These are phyloP conservation scores for Tragopan temminckii DNA, from an alignment of 2,797 vertebrate species.

Conservation along the genomic window DNA sequence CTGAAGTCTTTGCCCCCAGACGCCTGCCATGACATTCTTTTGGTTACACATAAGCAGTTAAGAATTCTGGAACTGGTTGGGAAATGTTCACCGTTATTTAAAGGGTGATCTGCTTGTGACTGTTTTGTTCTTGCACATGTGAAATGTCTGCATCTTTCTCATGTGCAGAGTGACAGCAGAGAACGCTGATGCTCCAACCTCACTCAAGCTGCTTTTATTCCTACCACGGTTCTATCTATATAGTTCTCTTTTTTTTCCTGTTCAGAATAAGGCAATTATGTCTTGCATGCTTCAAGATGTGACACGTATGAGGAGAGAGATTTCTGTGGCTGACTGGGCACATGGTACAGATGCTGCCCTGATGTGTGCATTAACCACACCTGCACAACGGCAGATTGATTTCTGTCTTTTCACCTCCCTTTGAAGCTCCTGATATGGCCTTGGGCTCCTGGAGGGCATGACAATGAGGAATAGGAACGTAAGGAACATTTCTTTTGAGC, in stretches of 20 bases:
- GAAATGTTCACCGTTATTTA: neutral
- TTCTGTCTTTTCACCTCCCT: neutral
- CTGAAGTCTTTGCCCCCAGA: neutral
- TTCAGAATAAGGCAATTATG: neutral
- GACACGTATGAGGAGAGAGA: rapidly evolving
- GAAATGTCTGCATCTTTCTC: conserved; percentile 15
- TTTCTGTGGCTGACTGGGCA: neutral
- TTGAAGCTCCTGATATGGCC: neutral
- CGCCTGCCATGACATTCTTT: neutral
- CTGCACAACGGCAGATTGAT: neutral
- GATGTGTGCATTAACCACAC: neutral
- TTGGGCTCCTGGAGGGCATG: rapidly evolving
- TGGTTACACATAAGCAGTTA: neutral
- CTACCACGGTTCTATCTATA: neutral
- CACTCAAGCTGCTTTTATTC: neutral
- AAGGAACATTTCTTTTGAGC: neutral
- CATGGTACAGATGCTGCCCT: neutral
- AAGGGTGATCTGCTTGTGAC: neutral
- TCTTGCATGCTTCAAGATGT: neutral
- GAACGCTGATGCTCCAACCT: neutral
- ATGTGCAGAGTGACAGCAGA: neutral
- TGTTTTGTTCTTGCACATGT: neutral
- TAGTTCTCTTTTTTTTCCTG: no score
- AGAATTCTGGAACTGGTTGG: neutral
- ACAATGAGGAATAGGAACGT: rapidly evolving